Evolutionary conservation across 2,113 vertebrate species (phyloP).

Genomic region (Aramus guarauna): DNA sequence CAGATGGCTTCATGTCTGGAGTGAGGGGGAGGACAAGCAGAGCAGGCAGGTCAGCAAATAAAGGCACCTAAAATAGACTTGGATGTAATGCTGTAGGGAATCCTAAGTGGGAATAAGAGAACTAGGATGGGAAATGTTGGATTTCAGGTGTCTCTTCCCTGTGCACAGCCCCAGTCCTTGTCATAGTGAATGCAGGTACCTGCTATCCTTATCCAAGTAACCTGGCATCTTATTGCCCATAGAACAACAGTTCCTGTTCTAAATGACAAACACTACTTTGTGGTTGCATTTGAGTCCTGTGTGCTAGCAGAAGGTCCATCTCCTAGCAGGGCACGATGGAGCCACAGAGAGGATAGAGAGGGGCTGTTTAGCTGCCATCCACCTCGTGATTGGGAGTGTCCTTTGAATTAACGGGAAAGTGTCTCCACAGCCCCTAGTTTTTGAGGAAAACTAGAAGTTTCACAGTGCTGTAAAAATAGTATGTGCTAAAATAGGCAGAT

Average conservation of each 20-base stretch:
- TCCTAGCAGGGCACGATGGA: background rate
- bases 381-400: background rate
- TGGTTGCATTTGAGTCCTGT: background rate
- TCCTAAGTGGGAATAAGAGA: background rate
- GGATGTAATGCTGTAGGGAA: background rate
- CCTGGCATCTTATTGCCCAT: background rate
- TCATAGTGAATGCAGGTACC: background rate
- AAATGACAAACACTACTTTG: fast-evolving
- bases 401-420: background rate
- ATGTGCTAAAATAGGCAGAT: background rate
- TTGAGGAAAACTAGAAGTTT: background rate
- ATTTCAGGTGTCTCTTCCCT: background rate
- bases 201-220: background rate
- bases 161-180: background rate
- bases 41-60: background rate
- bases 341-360: background rate
- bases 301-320: background rate
- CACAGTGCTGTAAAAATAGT: background rate
- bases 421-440: background rate
- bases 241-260: background rate
- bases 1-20: background rate
- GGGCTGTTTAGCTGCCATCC: background rate
- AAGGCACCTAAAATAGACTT: background rate
- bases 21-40: background rate
- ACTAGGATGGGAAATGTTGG: background rate